These are phyloP conservation scores for Parelbella ahira DNA, from an alignment of 2,888 invertebrate species.

Conservation along the genomic window DNA sequence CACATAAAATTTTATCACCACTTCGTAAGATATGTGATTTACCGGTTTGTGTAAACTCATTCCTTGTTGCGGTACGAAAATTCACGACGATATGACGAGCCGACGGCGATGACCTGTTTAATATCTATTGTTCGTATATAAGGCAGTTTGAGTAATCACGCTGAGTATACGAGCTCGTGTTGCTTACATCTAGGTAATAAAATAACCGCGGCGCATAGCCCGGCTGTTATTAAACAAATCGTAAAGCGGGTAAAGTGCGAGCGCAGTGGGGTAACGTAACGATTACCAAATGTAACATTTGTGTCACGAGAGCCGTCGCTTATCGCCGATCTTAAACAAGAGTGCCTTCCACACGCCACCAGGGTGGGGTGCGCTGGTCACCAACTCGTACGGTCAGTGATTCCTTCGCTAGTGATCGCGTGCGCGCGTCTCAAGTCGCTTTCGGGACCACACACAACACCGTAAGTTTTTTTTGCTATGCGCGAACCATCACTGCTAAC, in stretches of 20 bases:
- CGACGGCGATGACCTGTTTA: no score
- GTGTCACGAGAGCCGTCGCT: slow-evolving; percentile 34
- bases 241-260: slow-evolving; percentile 32
- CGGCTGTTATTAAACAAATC: no score
- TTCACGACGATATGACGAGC: no score
- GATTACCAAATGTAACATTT: slow-evolving; percentile 36
- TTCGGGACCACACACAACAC: slow-evolving; percentile 28
- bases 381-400: slow-evolving; percentile 39
- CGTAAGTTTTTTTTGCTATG: slow-evolving; percentile 37
- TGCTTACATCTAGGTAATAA: no score
- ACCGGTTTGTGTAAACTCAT: no score
- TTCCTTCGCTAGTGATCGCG: slow-evolving; percentile 37
- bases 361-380: slow-evolving; percentile 40
- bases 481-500: slow-evolving; percentile 4
- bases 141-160: no score
- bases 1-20: no score
- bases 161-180: no score
- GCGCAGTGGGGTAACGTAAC: slow-evolving; percentile 31
- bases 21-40: no score
- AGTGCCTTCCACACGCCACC: slow-evolving; percentile 28
- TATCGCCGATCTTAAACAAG: slow-evolving; percentile 35
- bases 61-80: no score
- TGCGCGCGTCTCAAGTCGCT: slow-evolving; percentile 37
- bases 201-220: no score
- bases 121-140: no score